These are phyloP conservation scores for Scaptomyza flava DNA, from an alignment of 2,888 invertebrate species.

Conservation along the genomic window DNA sequence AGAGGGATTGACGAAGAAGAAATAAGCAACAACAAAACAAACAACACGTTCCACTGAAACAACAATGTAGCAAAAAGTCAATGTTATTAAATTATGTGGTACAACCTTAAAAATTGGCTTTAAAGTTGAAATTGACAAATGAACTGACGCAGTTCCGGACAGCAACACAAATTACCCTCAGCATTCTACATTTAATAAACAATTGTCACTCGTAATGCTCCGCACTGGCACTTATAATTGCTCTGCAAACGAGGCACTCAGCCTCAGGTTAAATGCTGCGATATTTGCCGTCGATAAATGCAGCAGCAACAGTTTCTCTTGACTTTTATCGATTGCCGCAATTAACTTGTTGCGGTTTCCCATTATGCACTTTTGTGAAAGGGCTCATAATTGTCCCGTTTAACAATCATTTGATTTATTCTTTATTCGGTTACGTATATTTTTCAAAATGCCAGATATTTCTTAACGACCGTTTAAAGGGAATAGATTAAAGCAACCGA, in stretches of 20 bases:
- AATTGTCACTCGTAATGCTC: constrained; percentile 31
- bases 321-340: constrained; percentile 32
- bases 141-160: constrained; percentile 22
- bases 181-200: constrained; percentile 45
- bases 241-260: constrained; percentile 33
- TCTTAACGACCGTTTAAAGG: background rate
- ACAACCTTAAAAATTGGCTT: constrained; percentile 35
- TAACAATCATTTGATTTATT: background rate
- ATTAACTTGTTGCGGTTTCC: constrained; percentile 28
- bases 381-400: constrained; percentile 1
- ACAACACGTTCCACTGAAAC: constrained; percentile 31
- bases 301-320: constrained; percentile 4
- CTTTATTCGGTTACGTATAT: background rate
- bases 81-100: constrained; percentile 48
- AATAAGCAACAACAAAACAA: constrained; percentile 21
- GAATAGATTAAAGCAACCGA: too few species aligned
- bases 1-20: too few species aligned
- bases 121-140: constrained; percentile 49
- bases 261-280: constrained; percentile 25
- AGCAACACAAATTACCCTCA: constrained; percentile 6
- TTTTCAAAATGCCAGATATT: background rate
- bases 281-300: constrained; percentile 33
- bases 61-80: constrained; percentile 24
- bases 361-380: constrained; percentile 2
- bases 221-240: constrained; percentile 28